Percentiles rank a stretch among this genome's conserved stretches.
Evolutionary conservation across 2,888 invertebrate species (phyloP).

Genomic region (Drosophila hamatofila): DNA sequence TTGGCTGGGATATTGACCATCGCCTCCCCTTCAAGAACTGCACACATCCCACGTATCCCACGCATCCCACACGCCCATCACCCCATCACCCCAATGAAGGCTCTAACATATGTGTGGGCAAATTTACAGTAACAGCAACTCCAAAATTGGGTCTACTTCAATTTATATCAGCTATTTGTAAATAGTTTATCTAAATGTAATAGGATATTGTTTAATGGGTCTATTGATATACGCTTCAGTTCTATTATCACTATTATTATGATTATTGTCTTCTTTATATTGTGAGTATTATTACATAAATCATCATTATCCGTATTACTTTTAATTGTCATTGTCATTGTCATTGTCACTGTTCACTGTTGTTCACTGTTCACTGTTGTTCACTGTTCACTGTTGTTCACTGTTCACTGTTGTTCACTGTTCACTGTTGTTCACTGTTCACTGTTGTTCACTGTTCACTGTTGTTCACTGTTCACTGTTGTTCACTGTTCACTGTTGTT

Average conservation of each 20-base stretch:
- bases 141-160: constrained; percentile 3
- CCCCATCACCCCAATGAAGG: not conserved
- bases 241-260: not conserved
- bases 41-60: constrained; percentile 11
- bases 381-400: too few species aligned
- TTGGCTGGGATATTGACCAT: constrained; percentile 27
- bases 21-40: constrained; percentile 6
- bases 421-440: too few species aligned
- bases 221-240: not conserved
- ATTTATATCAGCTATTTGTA: constrained; percentile 20
- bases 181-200: constrained; percentile 13
- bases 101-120: constrained; percentile 19
- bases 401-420: too few species aligned
- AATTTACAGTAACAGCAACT: constrained; percentile 9
- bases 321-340: not conserved
- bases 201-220: not conserved
- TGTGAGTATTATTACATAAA: not conserved
- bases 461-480: too few species aligned
- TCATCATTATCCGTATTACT: too few species aligned
- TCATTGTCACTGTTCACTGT: not conserved
- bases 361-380: too few species aligned
- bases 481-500: too few species aligned
- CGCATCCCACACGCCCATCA: constrained; percentile 5
- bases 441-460: too few species aligned
- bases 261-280: not conserved